Evolutionary conservation across 2,797 vertebrate genomes (phyloP).

Genomic region (Coendou prehensilis): DNA sequence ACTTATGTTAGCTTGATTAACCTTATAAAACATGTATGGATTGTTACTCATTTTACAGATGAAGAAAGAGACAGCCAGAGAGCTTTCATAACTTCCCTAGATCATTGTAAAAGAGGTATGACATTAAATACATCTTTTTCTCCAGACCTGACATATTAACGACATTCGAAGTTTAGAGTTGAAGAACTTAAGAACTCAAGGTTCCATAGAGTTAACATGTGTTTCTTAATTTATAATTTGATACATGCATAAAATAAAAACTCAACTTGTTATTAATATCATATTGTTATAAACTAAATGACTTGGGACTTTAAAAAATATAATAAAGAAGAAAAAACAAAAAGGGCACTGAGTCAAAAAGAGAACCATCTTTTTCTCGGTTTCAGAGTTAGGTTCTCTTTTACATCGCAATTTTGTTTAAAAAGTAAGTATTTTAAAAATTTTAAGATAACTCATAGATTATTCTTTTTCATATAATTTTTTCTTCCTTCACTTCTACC

Average conservation of each 20-base stretch:
- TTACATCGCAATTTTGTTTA: not conserved
- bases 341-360: not conserved
- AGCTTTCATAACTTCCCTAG: not conserved
- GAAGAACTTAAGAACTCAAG: not conserved
- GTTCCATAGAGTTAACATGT: not conserved
- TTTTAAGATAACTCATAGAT: not conserved
- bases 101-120: not conserved
- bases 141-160: not conserved
- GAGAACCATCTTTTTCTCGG: not conserved
- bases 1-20: not conserved
- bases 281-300: not conserved
- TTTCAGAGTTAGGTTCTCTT: not conserved
- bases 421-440: not conserved
- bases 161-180: not conserved
- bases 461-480: not conserved
- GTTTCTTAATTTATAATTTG: not conserved
- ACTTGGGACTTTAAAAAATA: not conserved
- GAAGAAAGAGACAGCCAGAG: not conserved
- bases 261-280: not conserved
- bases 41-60: not conserved
- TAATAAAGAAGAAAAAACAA: not conserved
- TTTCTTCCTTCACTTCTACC: not conserved
- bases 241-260: not conserved
- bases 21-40: not conserved
- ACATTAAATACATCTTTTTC: not conserved